Conservation (phyloP, 1,140 invertebrate genomes). For the Drosophila oshimai region DNA sequence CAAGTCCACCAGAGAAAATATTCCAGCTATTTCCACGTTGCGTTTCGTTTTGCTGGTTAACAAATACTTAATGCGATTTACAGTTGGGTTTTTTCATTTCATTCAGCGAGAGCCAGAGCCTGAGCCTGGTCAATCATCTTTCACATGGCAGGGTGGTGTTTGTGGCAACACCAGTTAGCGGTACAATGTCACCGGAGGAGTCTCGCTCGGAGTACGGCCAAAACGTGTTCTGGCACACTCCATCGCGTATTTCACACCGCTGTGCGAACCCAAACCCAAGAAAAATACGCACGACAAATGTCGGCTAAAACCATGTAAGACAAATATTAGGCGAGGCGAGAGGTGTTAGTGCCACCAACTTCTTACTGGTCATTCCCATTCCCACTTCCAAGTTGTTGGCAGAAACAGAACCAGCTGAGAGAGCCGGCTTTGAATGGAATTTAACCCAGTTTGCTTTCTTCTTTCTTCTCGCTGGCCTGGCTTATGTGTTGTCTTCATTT, state of each 20-base stretch:
- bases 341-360: constrained; percentile 33
- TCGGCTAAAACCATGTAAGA: constrained; percentile 54
- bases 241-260: constrained; percentile 41
- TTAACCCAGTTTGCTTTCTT: constrained; percentile 78
- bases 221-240: constrained; percentile 61
- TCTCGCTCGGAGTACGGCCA: background rate
- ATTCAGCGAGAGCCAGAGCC: constrained; percentile 5
- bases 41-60: constrained; percentile 59
- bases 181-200: constrained; percentile 52
- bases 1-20: constrained; percentile 42
- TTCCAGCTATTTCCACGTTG: constrained; percentile 54
- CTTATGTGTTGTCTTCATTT: constrained; percentile 39
- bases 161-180: constrained; percentile 58
- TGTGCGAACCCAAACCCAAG: constrained; percentile 11
- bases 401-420: constrained; percentile 37
- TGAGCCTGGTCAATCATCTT: constrained; percentile 53
- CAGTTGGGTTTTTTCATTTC: constrained; percentile 45
- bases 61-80: constrained; percentile 69
- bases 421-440: constrained; percentile 71
- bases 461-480: constrained; percentile 12
- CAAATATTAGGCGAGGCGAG: constrained; percentile 54
- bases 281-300: constrained; percentile 54
- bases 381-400: constrained; percentile 5
- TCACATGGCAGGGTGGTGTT: constrained; percentile 44
- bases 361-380: constrained; percentile 37